phyloP scores from a whole-genome alignment of 2,888 invertebrate species.

The Pecten maximus region DNA sequence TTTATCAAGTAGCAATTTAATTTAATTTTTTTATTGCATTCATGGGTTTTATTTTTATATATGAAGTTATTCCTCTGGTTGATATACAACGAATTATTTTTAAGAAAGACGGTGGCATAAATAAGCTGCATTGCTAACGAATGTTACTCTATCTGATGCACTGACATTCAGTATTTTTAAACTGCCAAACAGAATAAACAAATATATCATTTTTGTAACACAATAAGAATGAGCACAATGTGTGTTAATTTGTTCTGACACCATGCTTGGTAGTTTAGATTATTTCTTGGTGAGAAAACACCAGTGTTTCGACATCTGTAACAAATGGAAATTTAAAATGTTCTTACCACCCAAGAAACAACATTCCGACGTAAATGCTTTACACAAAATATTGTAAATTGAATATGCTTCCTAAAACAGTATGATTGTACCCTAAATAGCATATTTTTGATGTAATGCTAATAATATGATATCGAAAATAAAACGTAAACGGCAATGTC shows the following conservation, averaged over 20 bases:
- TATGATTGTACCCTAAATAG: too few species aligned
- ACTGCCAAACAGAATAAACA: not conserved
- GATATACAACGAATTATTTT: too few species aligned
- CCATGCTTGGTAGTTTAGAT: not conserved
- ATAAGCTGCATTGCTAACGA: too few species aligned
- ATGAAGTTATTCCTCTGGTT: too few species aligned
- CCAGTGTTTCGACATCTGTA: not conserved
- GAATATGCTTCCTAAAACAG: not conserved
- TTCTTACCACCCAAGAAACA: not conserved
- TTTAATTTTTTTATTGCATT: too few species aligned
- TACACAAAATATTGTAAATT: not conserved
- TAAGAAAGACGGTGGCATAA: too few species aligned
- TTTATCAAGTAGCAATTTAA: too few species aligned
- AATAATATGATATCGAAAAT: too few species aligned
- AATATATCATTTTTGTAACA: not conserved
- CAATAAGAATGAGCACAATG: not conserved
- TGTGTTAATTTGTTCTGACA: not conserved
- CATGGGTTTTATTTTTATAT: too few species aligned
- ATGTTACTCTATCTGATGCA: too few species aligned
- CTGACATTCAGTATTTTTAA: not conserved
- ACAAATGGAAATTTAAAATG: not conserved
- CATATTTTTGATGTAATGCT: too few species aligned
- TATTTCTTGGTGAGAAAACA: slow-evolving; percentile 8
- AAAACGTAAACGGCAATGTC: too few species aligned
- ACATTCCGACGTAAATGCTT: not conserved